Conservation (phyloP, 2,797 vertebrate species). For the Craterocephalus amniculus region DNA sequence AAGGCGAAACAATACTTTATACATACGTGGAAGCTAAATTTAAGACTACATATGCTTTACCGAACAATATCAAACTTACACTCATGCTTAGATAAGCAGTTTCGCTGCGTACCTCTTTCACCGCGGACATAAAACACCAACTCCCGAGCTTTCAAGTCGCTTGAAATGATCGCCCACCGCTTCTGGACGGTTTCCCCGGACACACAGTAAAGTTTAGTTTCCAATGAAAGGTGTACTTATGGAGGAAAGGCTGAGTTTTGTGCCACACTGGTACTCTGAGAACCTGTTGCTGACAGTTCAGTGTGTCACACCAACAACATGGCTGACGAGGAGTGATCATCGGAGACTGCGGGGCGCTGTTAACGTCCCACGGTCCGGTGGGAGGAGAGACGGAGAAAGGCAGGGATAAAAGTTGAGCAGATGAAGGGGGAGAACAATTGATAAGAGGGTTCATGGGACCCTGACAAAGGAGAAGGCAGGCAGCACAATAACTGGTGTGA, state of each 20-base stretch:
- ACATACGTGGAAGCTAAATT: background rate
- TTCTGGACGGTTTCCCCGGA: background rate
- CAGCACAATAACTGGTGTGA: background rate
- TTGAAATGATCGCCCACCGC: conserved; percentile 22
- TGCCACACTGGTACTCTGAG: conserved; percentile 21
- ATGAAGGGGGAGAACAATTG: conserved; percentile 27
- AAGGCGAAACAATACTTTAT: background rate
- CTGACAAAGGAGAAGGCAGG: background rate
- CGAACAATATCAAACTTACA: conserved; percentile 57
- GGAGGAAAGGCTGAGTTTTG: conserved; percentile 25
- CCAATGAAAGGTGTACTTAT: background rate
- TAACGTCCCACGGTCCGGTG: conserved; percentile 55
- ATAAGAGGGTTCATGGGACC: conserved; percentile 7
- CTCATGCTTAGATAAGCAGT: conserved; percentile 70
- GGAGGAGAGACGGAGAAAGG: conserved; percentile 56
- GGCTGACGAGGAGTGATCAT: conserved; percentile 72
- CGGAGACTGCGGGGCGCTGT: conserved; percentile 50
- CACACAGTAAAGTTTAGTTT: background rate
- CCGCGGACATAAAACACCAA: conserved; percentile 37
- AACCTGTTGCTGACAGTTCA: conserved; percentile 82
- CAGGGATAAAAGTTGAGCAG: conserved; percentile 29
- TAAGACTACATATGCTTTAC: background rate
- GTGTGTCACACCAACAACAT: conserved; percentile 80
- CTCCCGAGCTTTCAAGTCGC: conserved; percentile 24
- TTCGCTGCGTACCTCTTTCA: conserved; percentile 67